phyloP scores from a whole-genome alignment of 2,888 invertebrate genomes.

The Synanthedon tipuliformis region DNA sequence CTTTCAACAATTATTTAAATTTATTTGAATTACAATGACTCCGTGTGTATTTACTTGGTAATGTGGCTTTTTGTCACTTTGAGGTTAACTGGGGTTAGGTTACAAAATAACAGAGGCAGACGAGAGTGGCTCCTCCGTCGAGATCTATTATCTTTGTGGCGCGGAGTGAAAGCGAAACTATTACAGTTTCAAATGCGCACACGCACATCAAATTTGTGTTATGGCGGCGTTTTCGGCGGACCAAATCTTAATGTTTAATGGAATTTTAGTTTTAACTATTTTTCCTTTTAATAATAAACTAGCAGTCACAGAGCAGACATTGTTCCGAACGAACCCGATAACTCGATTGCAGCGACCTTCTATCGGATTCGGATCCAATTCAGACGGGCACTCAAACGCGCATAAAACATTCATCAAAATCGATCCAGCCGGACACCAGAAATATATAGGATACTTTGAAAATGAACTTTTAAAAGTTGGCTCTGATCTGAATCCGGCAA shows the following conservation, averaged over 20 bases:
- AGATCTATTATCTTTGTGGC: conserved; percentile 6
- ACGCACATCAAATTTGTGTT: conserved; percentile 7
- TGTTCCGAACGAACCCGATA: no score
- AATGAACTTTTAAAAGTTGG: no score
- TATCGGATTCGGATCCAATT: no score
- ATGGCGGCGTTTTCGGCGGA: background rate
- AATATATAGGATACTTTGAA: no score
- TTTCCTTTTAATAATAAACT: no score
- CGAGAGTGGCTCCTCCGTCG: conserved; percentile 10
- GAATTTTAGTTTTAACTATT: no score
- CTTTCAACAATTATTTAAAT: conserved; percentile 41
- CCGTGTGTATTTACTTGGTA: conserved; percentile 53
- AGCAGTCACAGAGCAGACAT: no score
- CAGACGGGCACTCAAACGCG: no score
- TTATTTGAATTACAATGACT: conserved; percentile 62
- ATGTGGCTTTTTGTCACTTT: conserved; percentile 37
- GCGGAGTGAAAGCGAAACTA: conserved; percentile 9
- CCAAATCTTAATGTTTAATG: background rate
- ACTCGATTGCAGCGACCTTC: no score
- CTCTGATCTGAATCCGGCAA: no score
- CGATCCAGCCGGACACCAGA: no score
- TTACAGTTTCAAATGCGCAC: conserved; percentile 4
- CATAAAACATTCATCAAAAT: no score
- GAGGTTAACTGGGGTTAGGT: conserved; percentile 52
- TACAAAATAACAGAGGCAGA: conserved; percentile 25